Percentiles rank a stretch among this genome's conserved stretches.
Evolutionary conservation across 2,888 invertebrate species (phyloP).

Genomic region (Ischnus inquisitorius): DNA sequence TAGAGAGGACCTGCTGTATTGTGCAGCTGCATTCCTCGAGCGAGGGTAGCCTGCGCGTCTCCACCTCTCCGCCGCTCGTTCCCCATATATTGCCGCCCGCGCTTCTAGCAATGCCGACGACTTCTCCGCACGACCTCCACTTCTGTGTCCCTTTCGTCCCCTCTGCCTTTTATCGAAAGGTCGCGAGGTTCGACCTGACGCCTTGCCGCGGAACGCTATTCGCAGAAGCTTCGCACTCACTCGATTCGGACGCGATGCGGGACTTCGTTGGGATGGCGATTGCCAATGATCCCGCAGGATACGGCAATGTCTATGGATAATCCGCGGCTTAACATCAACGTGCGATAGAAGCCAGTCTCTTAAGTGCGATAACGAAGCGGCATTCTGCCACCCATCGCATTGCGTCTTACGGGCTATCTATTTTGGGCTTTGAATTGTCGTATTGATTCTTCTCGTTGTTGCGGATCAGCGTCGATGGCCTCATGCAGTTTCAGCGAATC

Average conservation of each 20-base stretch:
- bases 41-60: slow-evolving; percentile 57
- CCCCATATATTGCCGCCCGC: slow-evolving; percentile 47
- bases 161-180: slow-evolving; percentile 57
- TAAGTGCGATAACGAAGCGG: background rate
- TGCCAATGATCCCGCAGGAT: background rate
- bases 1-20: slow-evolving; percentile 72
- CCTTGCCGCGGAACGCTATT: slow-evolving; percentile 46
- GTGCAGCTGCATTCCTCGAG: slow-evolving; percentile 72
- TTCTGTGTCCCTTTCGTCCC: slow-evolving; percentile 51
- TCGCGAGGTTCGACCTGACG: slow-evolving; percentile 58
- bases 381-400: background rate
- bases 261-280: slow-evolving; percentile 20
- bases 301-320: background rate
- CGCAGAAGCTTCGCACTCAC: slow-evolving; percentile 45
- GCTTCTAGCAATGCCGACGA: slow-evolving; percentile 62
- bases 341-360: background rate
- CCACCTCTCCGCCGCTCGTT: slow-evolving; percentile 23
- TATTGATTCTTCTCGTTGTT: background rate
- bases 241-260: slow-evolving; percentile 6
- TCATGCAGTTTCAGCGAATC: background rate
- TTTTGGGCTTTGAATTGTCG: background rate
- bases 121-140: slow-evolving; percentile 54
- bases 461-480: background rate
- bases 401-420: background rate
- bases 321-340: background rate